Evolutionary conservation across 2,797 vertebrate species (phyloP), one percentile per base, ranked within the genome.

Genomic region (Caiman crocodilus): DNA sequence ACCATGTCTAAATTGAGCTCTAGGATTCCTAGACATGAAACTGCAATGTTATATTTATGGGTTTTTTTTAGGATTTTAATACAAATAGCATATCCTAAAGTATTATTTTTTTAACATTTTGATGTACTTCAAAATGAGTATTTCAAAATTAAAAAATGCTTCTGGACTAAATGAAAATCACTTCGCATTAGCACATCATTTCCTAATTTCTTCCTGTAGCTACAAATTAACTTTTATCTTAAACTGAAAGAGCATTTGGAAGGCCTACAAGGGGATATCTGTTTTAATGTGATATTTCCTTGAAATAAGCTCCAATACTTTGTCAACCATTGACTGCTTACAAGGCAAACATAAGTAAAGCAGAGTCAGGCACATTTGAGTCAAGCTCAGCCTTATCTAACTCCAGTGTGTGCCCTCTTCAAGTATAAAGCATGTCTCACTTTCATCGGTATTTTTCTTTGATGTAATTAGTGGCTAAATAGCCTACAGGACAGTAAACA

Each of bases 371-470:
- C 91, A 96, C 94, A 95, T 97, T 97, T 95, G 97, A 79, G 87
- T 28, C 86, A 87, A 61, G 98, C 97, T 98, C 67, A 65, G 74
- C 90, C 97, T 99, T 99, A 99, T 99, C 98, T 98, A 87, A 58
- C 87, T 98, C 84, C 90, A 95, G 87, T 98, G 98, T 98, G 97
- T 98, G 97, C 98, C 98, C 98, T 99, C 98, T 98, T 97, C 97
- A 97, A 97, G 97, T 96, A 96, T 97, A 97, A 97, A 97, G 95
- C 93, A 95, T 94, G 96, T 97, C 97, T 98, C 98, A 98, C 98
- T 98, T 98, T 98, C 98, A 98, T 98, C 98, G 97, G 93, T 96
- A 90, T 97, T 96, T 97, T 96, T 97, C 98, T 98, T 98, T 98
- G 98, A 98, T 98, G 98, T 98, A 97, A 98, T 97, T 98, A 98